These are phyloP conservation scores for Linnaemya tessellans DNA, from an alignment of 2,888 invertebrate genomes.

Conservation along the genomic window DNA sequence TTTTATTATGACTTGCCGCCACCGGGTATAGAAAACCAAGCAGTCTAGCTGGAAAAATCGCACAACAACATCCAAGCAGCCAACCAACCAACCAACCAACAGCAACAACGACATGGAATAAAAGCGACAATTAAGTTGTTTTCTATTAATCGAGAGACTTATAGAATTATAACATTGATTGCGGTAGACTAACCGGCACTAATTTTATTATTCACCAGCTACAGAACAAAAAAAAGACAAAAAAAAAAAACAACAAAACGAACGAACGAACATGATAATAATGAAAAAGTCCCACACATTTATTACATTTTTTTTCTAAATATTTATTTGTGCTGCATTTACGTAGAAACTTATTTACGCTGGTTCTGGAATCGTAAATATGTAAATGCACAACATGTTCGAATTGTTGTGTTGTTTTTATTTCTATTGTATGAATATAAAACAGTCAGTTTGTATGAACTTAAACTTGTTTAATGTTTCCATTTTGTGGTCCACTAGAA, in stretches of 20 bases:
- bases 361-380: constrained; percentile 13
- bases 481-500: background rate
- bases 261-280: background rate
- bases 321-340: constrained; percentile 35
- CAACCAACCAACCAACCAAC: background rate
- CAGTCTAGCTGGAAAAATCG: constrained; percentile 67
- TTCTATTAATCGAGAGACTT: constrained; percentile 58
- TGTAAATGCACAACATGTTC: constrained; percentile 4
- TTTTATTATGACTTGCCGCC: constrained; percentile 62
- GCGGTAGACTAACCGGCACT: constrained; percentile 72
- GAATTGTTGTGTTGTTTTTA: background rate
- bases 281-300: constrained; percentile 53
- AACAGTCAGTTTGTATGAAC: constrained; percentile 58
- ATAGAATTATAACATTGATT: constrained; percentile 63
- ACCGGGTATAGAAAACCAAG: constrained; percentile 64
- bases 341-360: constrained; percentile 29
- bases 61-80: constrained; percentile 48
- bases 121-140: constrained; percentile 66
- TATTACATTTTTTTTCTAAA: constrained; percentile 31
- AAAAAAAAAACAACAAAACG: no score
- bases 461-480: constrained; percentile 61
- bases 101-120: constrained; percentile 17
- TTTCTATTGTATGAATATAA: constrained; percentile 52
- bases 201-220: constrained; percentile 52
- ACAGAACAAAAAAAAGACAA: no score